Base-by-base conservation (phyloP, 2,797 vertebrate genomes). In the Phoxinus dragarum region DNA sequence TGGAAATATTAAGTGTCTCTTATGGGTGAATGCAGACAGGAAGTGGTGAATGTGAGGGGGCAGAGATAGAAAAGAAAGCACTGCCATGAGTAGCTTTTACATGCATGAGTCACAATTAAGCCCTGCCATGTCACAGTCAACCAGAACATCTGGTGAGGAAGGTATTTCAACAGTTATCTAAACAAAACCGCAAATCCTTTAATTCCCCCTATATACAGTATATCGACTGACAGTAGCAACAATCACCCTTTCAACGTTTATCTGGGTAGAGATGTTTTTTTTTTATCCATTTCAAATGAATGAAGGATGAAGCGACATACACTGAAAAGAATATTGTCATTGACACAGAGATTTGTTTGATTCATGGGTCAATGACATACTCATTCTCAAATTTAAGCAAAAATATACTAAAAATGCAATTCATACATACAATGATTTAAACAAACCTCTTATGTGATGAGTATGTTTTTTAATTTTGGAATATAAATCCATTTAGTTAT, bases 1-100 rank as follows among this genome's bases (percentile, higher is more conserved):
- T 83, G 47, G n/a, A 82, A 86, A 87, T 79, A 83, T 80, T 42
- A 88, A 86, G 80, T 81, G 79, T 23, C 84, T 82, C 79, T 67
- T 44, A 19, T 31, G 42, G 23, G 59, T 79, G 84, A 74, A 77
- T 81, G 67, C 75, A 81, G 78, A 82, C 78, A 88, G 77, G 86
- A 85, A 49, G 79, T 69, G 23, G 19, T 49, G 11, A 64, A 77
- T 73, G 79, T 85, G 73, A 42, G 47, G 54, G 59, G 34, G 5
- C 27, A 80, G 16, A 79, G 21, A 69, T 6, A 81, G 47, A 52
- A n/a, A 38, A 68, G 8, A 31, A 34, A 52, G 44, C 61, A 23
- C 31, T 36, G 6, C 31, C 31, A n/a, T 80, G 31, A 80, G 49
- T 68, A 68, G 64, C 31, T n/a, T 66, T 54, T 49, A 49, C 9